Evolutionary conservation across 2,113 vertebrate species (phyloP), one percentile per base, ranked within the genome.

Genomic region (Osmerus eperlanus): DNA sequence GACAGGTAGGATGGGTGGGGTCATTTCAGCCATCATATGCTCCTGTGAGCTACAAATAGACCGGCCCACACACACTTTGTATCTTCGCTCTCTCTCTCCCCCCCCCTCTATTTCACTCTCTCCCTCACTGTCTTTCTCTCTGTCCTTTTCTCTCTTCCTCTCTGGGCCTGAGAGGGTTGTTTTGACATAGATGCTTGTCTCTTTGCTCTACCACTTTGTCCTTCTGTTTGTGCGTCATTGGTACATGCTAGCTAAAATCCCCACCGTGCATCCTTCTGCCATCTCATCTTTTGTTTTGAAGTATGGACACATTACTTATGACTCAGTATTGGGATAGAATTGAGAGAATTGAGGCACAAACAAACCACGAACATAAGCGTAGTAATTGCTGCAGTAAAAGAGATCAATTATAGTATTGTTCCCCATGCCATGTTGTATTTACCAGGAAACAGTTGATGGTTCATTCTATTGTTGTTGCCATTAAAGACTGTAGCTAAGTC

Each of bases 241-340:
- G 32, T 63, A 63, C 3, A 63, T 16, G 9, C 61, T 16, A 78
- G 78, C 68, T 64, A 80, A 75, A 72, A 63, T 32, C 25, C 14
- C 15, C 7, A 25, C 28, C 28, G 71, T 65, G 54, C 53, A 74
- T 59, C 51, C 60, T 13, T 65, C 59, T 71, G 69, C 69, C 67
- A 72, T 67, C 65, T 71, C 28, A 12, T 21, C 68, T 66, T 71
- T 65, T 65, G 23, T 16, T 6, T 32, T 36, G 14, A 18, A 9
- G 14, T 54, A 66, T 11, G 36, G 36, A 41, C 36, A 41, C 36
- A 47, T 47, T 15, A 16, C 36, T 21, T 19, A 62, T 64, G 47
- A 60, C 63, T 19, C 47, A 56, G 25, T 7, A 28, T 14, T 16
- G 68, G 70, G 56, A 28, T 60, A 25, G 25, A 55, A 14, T 47